Evolutionary conservation across 2,113 vertebrate species (phyloP), one percentile per base, ranked within the genome.

Genomic region (Myotis lucifugus): DNA sequence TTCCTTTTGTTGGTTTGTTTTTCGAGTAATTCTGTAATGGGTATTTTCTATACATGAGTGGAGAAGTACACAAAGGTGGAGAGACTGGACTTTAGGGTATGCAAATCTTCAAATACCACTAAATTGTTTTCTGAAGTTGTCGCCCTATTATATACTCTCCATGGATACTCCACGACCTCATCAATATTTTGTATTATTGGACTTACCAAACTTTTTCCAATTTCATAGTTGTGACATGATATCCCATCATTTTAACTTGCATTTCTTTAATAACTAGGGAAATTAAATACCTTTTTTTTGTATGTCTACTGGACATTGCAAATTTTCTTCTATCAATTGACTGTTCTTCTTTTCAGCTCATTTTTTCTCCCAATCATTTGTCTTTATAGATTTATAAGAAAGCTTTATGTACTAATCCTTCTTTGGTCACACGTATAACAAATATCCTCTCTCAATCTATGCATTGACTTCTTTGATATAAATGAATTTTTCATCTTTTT

Each of bases 321-420:
- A 81, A 40, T 81, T n/a, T 14, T 84, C 29, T 86, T 76, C 25
- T 78, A 8, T 82, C 73, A 92, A 34, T 32, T 14, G 5, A 77
- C 1, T 81, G 1, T 88, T 93, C 9, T 66, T 73, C 18, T 82
- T 23, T 15, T 73, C 67, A 42, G 42, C 4, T 6, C 25, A 46
- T 52, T 95, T 93, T 59, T 79, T 23, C 61, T 5, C 2, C 4
- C 8, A 72, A 19, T 59, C 3, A 18, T 76, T 70, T 48, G 2
- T 91, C 18, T 50, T 92, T 88, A 90, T 56, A 78, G 8, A 54
- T 77, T 77, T 77, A n/a, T 85, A 59, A 94, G 54, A 90, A 70
- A 69, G 19, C 34, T 84, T 72, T 76, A 76, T 42, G 4, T 91
- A 93, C 8, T 82, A 85, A 81, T 67, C 9, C 18, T 72, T 85